Conservation (phyloP, 30 jellyfish, hydroid and myxozoan genomes). For the Cassiopea xamachana region DNA sequence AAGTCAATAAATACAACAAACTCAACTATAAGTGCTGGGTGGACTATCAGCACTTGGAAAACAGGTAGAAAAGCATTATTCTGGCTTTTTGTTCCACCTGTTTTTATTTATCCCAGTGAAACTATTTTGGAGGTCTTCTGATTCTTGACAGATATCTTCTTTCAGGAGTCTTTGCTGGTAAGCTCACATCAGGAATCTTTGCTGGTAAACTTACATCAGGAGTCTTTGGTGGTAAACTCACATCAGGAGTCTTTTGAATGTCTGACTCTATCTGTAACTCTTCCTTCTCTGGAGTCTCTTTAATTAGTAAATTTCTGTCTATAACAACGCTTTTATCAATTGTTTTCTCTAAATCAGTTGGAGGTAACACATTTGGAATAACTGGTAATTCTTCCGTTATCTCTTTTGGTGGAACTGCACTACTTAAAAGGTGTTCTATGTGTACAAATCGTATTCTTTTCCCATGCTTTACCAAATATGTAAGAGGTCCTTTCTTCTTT, state of each 20-base stretch:
- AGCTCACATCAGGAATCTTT: conserved; percentile 63
- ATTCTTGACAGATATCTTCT: conserved; percentile 38
- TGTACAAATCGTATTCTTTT: conserved; percentile 44
- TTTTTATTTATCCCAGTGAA: conserved; percentile 39
- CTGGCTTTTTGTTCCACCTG: conserved; percentile 47
- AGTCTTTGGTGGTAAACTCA: not conserved
- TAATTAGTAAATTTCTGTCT: conserved; percentile 34
- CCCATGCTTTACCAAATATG: conserved; percentile 39
- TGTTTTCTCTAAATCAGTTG: conserved; percentile 43
- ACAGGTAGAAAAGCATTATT: conserved; percentile 52
- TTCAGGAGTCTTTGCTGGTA: conserved; percentile 57
- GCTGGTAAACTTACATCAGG: conserved; percentile 38
- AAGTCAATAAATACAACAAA: conserved; percentile 28
- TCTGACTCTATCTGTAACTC: conserved; percentile 45
- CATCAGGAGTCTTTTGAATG: not conserved
- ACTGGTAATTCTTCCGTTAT: conserved; percentile 55
- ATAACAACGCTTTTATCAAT: conserved; percentile 34
- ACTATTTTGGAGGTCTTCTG: conserved; percentile 56
- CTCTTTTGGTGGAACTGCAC: conserved; percentile 55
- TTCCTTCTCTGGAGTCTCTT: conserved; percentile 48
- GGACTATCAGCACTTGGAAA: conserved; percentile 55
- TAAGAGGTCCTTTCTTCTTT: conserved; percentile 51
- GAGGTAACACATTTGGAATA: conserved; percentile 44
- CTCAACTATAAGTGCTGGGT: conserved; percentile 64
- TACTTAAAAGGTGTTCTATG: conserved; percentile 48